Evolutionary conservation across 2,888 invertebrate genomes (phyloP), one percentile per base, ranked within the genome.

Genomic region (Myathropa florea): DNA sequence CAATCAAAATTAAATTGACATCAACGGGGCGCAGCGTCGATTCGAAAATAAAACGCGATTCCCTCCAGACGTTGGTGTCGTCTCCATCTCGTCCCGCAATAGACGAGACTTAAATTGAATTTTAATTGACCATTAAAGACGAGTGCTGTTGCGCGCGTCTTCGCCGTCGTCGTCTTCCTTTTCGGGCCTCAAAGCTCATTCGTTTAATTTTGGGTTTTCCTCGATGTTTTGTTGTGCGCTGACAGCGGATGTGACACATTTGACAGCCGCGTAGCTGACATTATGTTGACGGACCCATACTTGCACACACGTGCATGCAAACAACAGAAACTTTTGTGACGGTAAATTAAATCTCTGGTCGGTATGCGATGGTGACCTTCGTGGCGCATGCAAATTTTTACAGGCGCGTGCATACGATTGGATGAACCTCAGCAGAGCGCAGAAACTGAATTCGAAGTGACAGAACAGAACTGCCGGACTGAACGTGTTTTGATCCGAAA

Each of bases 1-100:
- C 82, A 83, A 72, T 77, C 65, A 83, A 83, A n/a, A 83, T 77
- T 83, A 77, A 83, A 77, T 77, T 83, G 77, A 36, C 70, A 77
- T 18, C 46, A 18, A 6, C 46, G 46, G 46, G 46, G 18, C 46
- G 46, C 46, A 18, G 46, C 39, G 39, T 39, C 39, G 0, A 1
- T 39, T n/a, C 39, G n/a, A 39, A 39, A 39, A 39, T n/a, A 39
- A 39, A 39, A 39, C n/a, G 14, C 39, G 39, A 39, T 1, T n/a
- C 14, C 39, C 14, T 4, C 39, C 14, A 46, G 18, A 7, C 46
- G n/a, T 14, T 14, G 46, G 46, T 46, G n/a, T n/a, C 7, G 46
- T 46, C 46, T 46, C 46, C 46, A 18, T 18, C 46, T 2, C 46
- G 33, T 12, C 61, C 26, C 57, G 57, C 59, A 21, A 70, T 46